Evolutionary conservation across 1,140 invertebrate species (phyloP).

Genomic region (Notospermus geniculatus): DNA sequence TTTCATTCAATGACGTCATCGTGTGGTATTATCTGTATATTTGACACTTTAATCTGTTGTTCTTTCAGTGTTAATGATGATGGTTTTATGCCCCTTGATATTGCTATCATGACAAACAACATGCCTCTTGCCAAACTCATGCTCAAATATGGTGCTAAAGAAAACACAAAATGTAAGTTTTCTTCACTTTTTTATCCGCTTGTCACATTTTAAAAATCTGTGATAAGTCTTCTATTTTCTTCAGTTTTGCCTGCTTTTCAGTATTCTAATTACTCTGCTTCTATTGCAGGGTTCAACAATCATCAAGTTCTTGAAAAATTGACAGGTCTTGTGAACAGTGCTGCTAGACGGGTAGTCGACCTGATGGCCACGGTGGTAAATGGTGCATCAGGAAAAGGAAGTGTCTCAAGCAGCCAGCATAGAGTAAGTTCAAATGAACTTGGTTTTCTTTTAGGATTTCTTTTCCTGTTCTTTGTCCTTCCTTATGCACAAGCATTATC

Average conservation of each 20-base stretch:
- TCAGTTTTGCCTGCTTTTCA: background rate
- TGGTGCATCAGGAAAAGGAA: slow-evolving; percentile 16
- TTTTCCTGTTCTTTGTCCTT: too few relatives aligned
- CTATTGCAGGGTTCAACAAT: too few relatives aligned
- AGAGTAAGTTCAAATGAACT: slow-evolving; percentile 1
- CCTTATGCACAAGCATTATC: too few relatives aligned
- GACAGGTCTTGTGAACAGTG: slow-evolving; percentile 67
- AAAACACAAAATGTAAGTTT: slow-evolving; percentile 85
- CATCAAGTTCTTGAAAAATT: too few relatives aligned
- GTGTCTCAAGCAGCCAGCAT: slow-evolving; percentile 8
- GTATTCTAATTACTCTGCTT: too few relatives aligned
- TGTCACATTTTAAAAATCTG: too few relatives aligned
- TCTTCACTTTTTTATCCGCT: too few relatives aligned
- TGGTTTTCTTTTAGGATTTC: too few relatives aligned
- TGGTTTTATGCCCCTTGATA: slow-evolving; percentile 82
- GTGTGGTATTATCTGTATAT: too few relatives aligned
- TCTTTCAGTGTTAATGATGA: slow-evolving; percentile 72
- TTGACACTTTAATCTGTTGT: too few relatives aligned
- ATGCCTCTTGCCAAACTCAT: slow-evolving; percentile 82
- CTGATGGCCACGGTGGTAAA: slow-evolving; percentile 48
- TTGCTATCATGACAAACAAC: slow-evolving; percentile 86
- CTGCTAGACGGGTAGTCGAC: slow-evolving; percentile 62
- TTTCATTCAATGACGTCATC: too few relatives aligned
- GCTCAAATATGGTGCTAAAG: slow-evolving; percentile 80
- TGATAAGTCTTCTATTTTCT: slow-evolving; percentile 12